phyloP scores from a whole-genome alignment of 2,888 invertebrate species.

The Hartigia nigra region DNA sequence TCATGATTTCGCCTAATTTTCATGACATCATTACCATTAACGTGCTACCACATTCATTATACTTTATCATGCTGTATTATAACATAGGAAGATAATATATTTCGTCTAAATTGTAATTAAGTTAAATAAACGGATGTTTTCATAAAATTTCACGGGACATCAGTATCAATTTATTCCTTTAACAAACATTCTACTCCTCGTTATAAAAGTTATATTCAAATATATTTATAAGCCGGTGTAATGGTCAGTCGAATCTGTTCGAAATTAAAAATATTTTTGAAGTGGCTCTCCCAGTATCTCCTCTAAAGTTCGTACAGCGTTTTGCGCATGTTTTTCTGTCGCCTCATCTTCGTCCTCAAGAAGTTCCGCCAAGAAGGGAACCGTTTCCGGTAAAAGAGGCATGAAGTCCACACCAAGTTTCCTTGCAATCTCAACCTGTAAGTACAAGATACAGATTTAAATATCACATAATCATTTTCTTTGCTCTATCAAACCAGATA shows the following conservation, averaged over 20 bases:
- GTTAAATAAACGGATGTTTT: slow-evolving; percentile 57
- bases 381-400: slow-evolving; percentile 89
- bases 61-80: slow-evolving; percentile 44
- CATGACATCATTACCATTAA: slow-evolving; percentile 1
- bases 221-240: not conserved
- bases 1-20: not conserved
- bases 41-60: slow-evolving; percentile 21
- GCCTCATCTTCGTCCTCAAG: slow-evolving; percentile 89
- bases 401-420: slow-evolving; percentile 91
- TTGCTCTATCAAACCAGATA: not conserved
- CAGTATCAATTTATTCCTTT: not conserved
- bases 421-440: slow-evolving; percentile 77
- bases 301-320: slow-evolving; percentile 86
- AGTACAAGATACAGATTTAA: not conserved
- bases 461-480: not conserved
- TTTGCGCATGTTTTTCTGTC: slow-evolving; percentile 84
- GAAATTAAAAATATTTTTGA: slow-evolving; percentile 82
- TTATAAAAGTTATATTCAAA: not conserved
- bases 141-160: slow-evolving; percentile 11
- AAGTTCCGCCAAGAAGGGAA: slow-evolving; percentile 93
- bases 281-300: slow-evolving; percentile 89
- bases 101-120: slow-evolving; percentile 55
- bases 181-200: not conserved
- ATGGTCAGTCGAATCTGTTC: not conserved
- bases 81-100: slow-evolving; percentile 52